Evolutionary conservation across 1,140 invertebrate genomes (phyloP), one percentile per base, ranked within the genome.

Genomic region (Diorhabda elongata): DNA sequence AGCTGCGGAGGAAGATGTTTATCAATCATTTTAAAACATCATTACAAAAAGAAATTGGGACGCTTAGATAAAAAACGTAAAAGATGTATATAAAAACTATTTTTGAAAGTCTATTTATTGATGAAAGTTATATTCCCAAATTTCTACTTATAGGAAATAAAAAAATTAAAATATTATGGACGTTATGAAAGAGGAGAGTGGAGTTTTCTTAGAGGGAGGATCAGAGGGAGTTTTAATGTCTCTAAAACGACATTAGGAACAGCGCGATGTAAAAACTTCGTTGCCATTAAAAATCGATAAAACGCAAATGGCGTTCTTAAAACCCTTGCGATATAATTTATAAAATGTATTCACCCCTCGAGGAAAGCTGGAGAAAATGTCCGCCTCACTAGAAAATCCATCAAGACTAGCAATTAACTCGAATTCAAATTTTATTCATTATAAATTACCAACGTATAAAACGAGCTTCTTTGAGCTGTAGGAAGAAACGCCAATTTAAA

Each of bases 381-480:
- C 77, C 74, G 78, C 73, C 70, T 65, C 74, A 69, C 73, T 69
- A 74, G 71, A 76, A 78, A 79, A 79, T 79, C 78, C 77, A 79
- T 80, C 77, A 80, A 75, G 76, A 75, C 75, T 79, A 72, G 79
- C 77, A 80, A 80, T 80, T 80, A 80, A 80, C 76, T 77, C 74
- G 76, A 79, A 79, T 80, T 79, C 77, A 79, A 80, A 79, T 80
- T 80, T 80, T 80, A 80, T 80, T 79, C 79, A 80, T 80, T 80
- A 80, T 85, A 85, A 86, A 85, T 85, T 83, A 83, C 83, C 75
- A 75, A 72, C 71, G 74, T 77, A 78, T 76, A 78, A 79, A 79
- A 78, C 77, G 74, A 69, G 73, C 72, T 78, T 77, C 77, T 78
- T 78, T 77, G 77, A 76, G 73, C 69, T 71, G 72, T 58, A 75